Evolutionary conservation across 2,113 vertebrate genomes (phyloP), one percentile per base, ranked within the genome.

Genomic region (Ornithorhynchus anatinus): DNA sequence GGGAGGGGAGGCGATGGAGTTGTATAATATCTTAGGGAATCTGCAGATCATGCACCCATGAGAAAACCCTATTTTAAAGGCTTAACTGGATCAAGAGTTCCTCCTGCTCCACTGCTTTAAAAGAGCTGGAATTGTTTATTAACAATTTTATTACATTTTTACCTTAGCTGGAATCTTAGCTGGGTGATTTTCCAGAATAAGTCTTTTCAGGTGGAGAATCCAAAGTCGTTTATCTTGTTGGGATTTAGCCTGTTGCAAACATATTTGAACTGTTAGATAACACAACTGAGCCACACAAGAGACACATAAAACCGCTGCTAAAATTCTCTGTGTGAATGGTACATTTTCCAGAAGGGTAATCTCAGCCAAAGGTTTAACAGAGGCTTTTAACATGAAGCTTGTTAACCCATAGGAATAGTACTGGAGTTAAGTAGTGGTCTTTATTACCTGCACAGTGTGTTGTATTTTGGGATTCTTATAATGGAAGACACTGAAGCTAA

Each of bases 391-490:
- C 6, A 8, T 22, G 13, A 14, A 16, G 29, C 29, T 23, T 40
- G 6, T 10, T 9, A 27, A 13, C 5, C 7, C 6, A 4, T 2
- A 7, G 25, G 0, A 6, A n/a, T 38, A 36, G 23, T 10, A 29
- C 25, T 27, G 45, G 8, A 8, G 59, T 77, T 65, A 57, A 56
- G 54, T 43, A n/a, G 1, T 5, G 10, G 59, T 73, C 48, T 43
- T 33, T 25, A 5, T 16, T 95, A 99, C 98, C 98, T 99, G 98
- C 2, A 99, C 97, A 0, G 97, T 99, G 84, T 99, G 98, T 59
- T 99, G 98, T 64, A 99, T 92, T 92, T 99, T 99, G 75, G 97
- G 96, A 80, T 98, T 99, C 94, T 99, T 99, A 90, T 99, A 99
- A 86, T 99, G 97, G 87, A 99, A 99, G 68, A 99, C 95, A 1